Evolutionary conservation across 1,140 invertebrate species (phyloP).

Genomic region (Polyergus mexicanus): DNA sequence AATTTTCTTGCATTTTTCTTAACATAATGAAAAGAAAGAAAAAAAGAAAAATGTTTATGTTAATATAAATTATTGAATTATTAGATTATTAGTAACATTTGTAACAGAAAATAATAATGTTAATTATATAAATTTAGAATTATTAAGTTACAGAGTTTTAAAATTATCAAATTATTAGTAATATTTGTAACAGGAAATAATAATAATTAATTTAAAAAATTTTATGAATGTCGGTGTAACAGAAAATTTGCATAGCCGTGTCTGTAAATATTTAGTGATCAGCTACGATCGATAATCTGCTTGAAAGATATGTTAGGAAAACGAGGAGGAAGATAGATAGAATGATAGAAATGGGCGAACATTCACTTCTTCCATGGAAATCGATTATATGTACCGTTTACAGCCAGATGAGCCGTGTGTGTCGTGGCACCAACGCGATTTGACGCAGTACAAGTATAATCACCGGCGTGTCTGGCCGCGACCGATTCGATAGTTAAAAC

Average conservation of each 20-base stretch:
- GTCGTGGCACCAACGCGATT: constrained; percentile 88
- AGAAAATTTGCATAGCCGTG: not conserved
- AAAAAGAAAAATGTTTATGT: not conserved
- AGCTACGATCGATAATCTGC: constrained; percentile 13
- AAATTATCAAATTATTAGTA: not conserved
- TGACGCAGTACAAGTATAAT: constrained; percentile 89
- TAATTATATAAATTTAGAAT: not conserved
- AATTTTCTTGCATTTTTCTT: not conserved
- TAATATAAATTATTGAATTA: not conserved
- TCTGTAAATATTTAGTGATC: not conserved
- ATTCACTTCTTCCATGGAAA: constrained; percentile 33
- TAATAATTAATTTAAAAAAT: not conserved
- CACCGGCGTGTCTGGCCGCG: constrained; percentile 88
- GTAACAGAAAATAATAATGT: constrained; percentile 3
- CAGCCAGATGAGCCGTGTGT: constrained; percentile 88
- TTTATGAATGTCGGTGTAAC: not conserved
- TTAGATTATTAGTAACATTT: constrained; percentile 18
- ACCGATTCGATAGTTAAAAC: constrained; percentile 89
- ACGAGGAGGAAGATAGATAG: constrained; percentile 21
- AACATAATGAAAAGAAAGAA: not conserved
- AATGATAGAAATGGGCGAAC: constrained; percentile 9
- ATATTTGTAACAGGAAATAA: not conserved
- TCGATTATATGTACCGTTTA: constrained; percentile 88
- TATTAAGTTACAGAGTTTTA: too few species aligned
- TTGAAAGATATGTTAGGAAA: constrained; percentile 8